These are phyloP conservation scores for Siderastrea radians DNA, from an alignment of 92 coral and sea anemone genomes.

Conservation along the genomic window DNA sequence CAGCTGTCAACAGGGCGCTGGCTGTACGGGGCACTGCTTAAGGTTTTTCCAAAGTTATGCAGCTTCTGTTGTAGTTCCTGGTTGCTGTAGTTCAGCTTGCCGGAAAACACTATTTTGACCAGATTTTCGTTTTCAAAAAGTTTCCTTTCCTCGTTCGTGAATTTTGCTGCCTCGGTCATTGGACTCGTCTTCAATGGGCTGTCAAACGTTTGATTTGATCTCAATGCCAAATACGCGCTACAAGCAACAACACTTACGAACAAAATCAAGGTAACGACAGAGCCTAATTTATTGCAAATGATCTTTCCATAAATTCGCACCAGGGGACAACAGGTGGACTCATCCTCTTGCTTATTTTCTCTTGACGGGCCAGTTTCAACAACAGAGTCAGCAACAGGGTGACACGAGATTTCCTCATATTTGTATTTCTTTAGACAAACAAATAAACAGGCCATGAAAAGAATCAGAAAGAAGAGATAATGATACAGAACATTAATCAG, in stretches of 20 bases:
- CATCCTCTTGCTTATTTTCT: neutral
- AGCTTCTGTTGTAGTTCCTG: slow-evolving; percentile 26
- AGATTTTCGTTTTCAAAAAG: slow-evolving; percentile 37
- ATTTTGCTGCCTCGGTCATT: slow-evolving; percentile 13
- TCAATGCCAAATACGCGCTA: slow-evolving; percentile 10
- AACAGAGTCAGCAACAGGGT: neutral
- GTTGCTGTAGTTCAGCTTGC: slow-evolving; percentile 27
- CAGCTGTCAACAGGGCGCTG: slow-evolving; percentile 25
- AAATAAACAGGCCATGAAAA: slow-evolving; percentile 28
- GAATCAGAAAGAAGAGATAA: slow-evolving; percentile 38
- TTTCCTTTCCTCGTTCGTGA: slow-evolving; percentile 30
- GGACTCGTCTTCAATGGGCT: slow-evolving; percentile 31
- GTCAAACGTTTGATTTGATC: slow-evolving; percentile 17
- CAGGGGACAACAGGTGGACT: neutral
- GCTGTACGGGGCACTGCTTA: slow-evolving; percentile 40
- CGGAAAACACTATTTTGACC: slow-evolving; percentile 42
- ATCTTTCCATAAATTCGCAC: slow-evolving; percentile 3
- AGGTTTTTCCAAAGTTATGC: slow-evolving; percentile 1
- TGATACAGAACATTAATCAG: slow-evolving; percentile 25
- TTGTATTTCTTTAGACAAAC: slow-evolving; percentile 10
- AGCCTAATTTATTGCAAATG: slow-evolving; percentile 12
- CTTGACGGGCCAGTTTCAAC: neutral
- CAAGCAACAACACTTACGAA: slow-evolving; percentile 17
- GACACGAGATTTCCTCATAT: neutral
- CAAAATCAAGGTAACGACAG: neutral